phyloP scores from a whole-genome alignment of 2,888 invertebrate species.

The Steinernema scapterisci region DNA sequence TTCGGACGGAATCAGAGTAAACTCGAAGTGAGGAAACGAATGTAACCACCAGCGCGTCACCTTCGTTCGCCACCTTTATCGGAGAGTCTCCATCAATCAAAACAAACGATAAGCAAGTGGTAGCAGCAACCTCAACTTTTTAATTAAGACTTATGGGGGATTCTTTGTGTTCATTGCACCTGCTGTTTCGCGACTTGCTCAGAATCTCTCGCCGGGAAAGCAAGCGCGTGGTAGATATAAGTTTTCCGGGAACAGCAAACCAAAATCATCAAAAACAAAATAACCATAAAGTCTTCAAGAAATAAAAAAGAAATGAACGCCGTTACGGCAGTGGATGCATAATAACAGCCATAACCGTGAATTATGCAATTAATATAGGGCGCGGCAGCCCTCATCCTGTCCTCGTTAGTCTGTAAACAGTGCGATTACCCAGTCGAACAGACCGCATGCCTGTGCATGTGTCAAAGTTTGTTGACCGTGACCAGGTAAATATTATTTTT shows the following conservation, averaged over 20 bases:
- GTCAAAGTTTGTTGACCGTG: background rate
- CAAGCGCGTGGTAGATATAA: too few species aligned
- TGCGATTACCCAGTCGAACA: too few species aligned
- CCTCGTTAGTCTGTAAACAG: too few species aligned
- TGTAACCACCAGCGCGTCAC: background rate
- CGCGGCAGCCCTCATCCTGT: too few species aligned
- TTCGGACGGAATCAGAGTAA: background rate
- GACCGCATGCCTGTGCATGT: background rate
- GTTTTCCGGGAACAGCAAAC: too few species aligned
- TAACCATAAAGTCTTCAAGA: background rate
- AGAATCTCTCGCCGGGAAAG: too few species aligned
- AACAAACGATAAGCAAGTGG: constrained; percentile 7
- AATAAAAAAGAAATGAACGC: background rate
- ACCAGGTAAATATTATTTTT: constrained; percentile 9
- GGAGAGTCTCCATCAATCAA: background rate
- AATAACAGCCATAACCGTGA: background rate
- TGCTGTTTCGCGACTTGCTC: background rate
- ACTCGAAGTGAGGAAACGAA: background rate
- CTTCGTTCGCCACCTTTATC: background rate
- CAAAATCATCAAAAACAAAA: background rate
- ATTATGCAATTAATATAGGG: too few species aligned
- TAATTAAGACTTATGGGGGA: background rate
- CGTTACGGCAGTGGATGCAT: background rate
- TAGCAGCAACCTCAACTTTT: background rate
- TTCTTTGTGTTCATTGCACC: background rate